Evolutionary conservation across 2,888 invertebrate genomes (phyloP), one percentile per base, ranked within the genome.

Genomic region (Cacoxenus indagator): DNA sequence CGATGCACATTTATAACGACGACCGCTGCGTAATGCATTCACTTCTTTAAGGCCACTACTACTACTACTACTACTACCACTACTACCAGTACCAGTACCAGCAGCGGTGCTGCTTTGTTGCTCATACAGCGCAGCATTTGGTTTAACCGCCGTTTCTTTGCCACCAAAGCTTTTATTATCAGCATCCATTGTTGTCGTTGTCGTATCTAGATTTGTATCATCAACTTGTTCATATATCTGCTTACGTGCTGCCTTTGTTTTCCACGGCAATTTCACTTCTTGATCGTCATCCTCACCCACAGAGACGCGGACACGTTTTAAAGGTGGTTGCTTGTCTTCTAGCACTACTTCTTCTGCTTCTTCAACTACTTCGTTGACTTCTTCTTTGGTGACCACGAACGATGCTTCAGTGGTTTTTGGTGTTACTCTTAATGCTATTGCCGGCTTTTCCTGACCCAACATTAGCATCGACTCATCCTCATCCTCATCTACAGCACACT

Each of bases 241-340:
- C 43, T 81, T 81, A 17, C 82, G 78, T 4, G 80, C 85, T 1
- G 85, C 85, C 64, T 84, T 84, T 19, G 83, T 84, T 68, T 73
- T 76, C 83, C 84, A 84, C 2, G 80, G 84, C 45, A 69, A 64
- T 62, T 62, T 62, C n/a, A 62, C 43, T 29, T 59, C 29, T 27
- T 57, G 27, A 62, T n/a, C 48, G 31, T 48, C 48, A 24, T n/a
- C 31, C 29, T 37, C 31, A 22, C 2, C 17, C 46, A 55, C 45
- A 46, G 27, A 48, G 24, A 14, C 45, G 51, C 37, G 27, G 46
- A 54, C 54, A 51, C 27, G 48, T 43, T 65, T 61, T 51, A 37
- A 11, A 0, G 48, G 43, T 29, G 48, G 17, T 43, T 65, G 22
- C 46, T 24, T 4, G 64, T 31, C 1, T 27, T 48, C 8, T 48